These are phyloP conservation scores for Synergus laeviventris DNA, from an alignment of 2,888 invertebrate genomes.

Conservation along the genomic window DNA sequence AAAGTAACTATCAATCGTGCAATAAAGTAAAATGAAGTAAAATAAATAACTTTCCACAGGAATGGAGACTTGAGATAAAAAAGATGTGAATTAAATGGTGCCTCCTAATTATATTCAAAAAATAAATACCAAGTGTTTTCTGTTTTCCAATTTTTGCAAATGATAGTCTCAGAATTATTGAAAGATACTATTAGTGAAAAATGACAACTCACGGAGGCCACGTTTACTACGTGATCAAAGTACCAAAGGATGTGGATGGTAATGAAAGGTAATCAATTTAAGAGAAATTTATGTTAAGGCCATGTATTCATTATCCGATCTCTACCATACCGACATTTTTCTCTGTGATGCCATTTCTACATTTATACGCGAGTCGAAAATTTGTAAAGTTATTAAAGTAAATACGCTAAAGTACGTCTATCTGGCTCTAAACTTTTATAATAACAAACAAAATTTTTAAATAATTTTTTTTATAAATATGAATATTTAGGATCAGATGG, in stretches of 20 bases:
- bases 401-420: too few species aligned
- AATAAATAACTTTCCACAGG: not conserved
- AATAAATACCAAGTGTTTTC: constrained; percentile 18
- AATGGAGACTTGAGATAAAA: not conserved
- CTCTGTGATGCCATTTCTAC: too few species aligned
- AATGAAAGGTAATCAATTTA: constrained; percentile 69
- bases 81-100: not conserved
- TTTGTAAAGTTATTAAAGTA: too few species aligned
- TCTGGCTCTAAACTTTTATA: too few species aligned
- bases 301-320: too few species aligned
- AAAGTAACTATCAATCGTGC: not conserved
- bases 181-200: constrained; percentile 48
- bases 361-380: too few species aligned
- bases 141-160: not conserved
- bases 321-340: too few species aligned
- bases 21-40: not conserved
- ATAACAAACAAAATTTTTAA: too few species aligned
- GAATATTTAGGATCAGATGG: too few species aligned
- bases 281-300: too few species aligned
- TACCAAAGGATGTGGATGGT: constrained; percentile 78
- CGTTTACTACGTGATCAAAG: constrained; percentile 83
- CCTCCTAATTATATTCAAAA: not conserved
- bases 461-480: too few species aligned
- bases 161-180: not conserved
- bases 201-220: constrained; percentile 82